Evolutionary conservation across 2,797 vertebrate genomes (phyloP).

Genomic region (Uromys caudimaculatus): DNA sequence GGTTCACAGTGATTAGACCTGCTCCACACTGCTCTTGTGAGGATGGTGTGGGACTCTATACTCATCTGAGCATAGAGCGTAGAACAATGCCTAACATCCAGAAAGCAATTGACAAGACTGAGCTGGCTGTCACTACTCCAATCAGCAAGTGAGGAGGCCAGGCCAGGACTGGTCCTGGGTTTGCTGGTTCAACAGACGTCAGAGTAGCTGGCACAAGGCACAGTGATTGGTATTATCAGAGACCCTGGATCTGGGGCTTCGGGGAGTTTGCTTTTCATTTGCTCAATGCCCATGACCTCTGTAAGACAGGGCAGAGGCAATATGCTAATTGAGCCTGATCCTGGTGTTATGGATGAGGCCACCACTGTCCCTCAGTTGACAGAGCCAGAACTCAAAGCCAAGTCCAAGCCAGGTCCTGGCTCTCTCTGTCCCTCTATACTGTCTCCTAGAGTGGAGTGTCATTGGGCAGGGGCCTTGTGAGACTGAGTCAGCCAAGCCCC

Average conservation of each 20-base stretch:
- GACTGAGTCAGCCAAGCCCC: background rate
- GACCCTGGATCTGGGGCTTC: background rate
- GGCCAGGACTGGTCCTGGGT: background rate
- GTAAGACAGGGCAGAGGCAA: background rate
- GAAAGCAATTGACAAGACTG: background rate
- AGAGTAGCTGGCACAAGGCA: background rate
- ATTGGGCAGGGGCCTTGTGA: background rate
- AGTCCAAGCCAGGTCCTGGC: background rate
- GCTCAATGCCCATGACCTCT: background rate
- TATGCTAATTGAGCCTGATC: background rate
- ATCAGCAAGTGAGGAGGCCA: background rate
- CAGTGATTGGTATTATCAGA: background rate
- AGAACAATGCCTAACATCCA: background rate
- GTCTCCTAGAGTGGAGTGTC: background rate
- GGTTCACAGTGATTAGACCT: background rate
- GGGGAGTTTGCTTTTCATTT: background rate
- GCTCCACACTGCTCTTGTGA: background rate
- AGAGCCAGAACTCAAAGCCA: background rate
- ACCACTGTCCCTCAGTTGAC: background rate
- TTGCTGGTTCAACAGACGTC: background rate
- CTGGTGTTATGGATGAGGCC: background rate
- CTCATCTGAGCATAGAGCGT: background rate
- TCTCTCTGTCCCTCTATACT: background rate
- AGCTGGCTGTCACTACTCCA: background rate
- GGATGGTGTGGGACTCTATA: no score